Base-by-base conservation (phyloP, 1,140 invertebrate species). In the Dendrolimus kikuchii region DNA sequence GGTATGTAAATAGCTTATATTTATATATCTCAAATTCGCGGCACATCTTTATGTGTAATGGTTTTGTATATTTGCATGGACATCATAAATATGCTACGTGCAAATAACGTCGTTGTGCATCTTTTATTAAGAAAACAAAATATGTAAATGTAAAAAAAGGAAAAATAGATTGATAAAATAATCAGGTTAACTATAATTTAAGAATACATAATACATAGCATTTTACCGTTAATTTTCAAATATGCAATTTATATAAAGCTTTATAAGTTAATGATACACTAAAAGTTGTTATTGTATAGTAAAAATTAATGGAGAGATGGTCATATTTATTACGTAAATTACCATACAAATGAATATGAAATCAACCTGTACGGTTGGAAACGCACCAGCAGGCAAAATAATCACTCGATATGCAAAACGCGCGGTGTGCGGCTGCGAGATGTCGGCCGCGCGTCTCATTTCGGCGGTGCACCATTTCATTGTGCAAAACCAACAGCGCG, bases 351-450 rank as follows among this genome's bases (percentile, higher is more conserved):
- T 64, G 58, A 67, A 69, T 68, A 63, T 59, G 57, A 66, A 73
- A 68, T 74, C 59, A 63, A 59, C 40, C 56, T 55, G 55, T 56
- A 44, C 38, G 45, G 44, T 55, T 43, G 56, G 8, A 51, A 56
- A 61, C 60, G 62, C 64, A 68, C 49, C 48, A 53, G 45, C 51
- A 60, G 57, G 64, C 74, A 74, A 74, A 72, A 78, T 73, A 81
- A 78, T 75, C 68, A 73, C 48, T 67, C 63, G 64, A 71, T 71
- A 75, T 77, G 65, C 69, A 70, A 71, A 71, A 66, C 50, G 64
- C 46, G 56, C 38, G 51, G 49, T 9, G 48, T 46, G 56, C 38
- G 51, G 49, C 9, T 46, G 51, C 50, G 48, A 23, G 23, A 23
- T 23, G 23, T 23, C 59, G 68, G 51, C 61, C 49, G 43, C 53